A percentile compares a stretch with the other conserved stretches of the same genome.
phyloP scores from a whole-genome alignment of 2,888 invertebrate genomes.

The Allophyes oxyacanthae region DNA sequence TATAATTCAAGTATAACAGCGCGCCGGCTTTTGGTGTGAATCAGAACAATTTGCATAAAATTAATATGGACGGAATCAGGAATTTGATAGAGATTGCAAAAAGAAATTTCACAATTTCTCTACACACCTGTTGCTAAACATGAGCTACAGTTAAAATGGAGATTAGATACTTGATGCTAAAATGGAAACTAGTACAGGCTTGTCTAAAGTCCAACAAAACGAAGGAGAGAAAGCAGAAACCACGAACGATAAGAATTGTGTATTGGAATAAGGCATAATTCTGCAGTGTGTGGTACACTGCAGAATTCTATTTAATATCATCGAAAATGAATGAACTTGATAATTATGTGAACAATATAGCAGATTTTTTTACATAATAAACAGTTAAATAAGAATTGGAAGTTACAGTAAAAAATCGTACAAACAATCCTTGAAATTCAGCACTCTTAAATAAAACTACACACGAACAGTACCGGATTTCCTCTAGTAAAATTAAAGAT shows the following conservation, averaged over 20 bases:
- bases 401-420: conserved; percentile 6
- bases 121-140: conserved; percentile 24
- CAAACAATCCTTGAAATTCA: conserved; percentile 21
- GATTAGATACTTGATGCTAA: conserved; percentile 51
- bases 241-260: conserved; percentile 28
- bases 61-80: conserved; percentile 1
- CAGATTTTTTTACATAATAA: too few species aligned
- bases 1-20: conserved; percentile 10
- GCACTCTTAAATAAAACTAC: conserved; percentile 28
- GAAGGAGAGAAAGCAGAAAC: conserved; percentile 35
- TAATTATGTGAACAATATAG: conserved; percentile 14
- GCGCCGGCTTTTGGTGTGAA: conserved; percentile 7
- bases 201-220: conserved; percentile 36
- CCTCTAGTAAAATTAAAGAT: conserved; percentile 36
- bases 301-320: conserved; percentile 13
- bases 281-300: too few species aligned
- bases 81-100: conserved; percentile 16
- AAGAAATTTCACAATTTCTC: conserved; percentile 26
- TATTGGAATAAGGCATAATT: conserved; percentile 16
- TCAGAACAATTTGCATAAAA: conserved; percentile 15
- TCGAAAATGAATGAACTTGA: conserved; percentile 39
- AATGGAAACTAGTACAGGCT: conserved; percentile 42
- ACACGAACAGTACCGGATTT: conserved; percentile 39
- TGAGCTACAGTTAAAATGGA: conserved; percentile 32
- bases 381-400: too few species aligned